phyloP scores from a whole-genome alignment of 1,140 invertebrate genomes.

The Lepidurus couesii region DNA sequence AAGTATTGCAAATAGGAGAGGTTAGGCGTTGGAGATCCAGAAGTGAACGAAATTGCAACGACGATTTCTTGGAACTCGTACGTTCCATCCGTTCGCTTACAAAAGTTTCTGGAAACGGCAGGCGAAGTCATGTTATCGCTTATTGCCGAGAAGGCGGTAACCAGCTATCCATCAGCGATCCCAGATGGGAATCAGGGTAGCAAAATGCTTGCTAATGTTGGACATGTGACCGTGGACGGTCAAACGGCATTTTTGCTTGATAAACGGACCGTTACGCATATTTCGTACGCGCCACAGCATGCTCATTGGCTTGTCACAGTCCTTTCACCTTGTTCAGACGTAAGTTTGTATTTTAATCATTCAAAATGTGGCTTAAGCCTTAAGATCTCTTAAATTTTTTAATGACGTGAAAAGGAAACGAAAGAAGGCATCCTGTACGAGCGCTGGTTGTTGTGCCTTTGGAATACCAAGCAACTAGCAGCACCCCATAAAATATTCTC shows the following conservation, averaged over 20 bases:
- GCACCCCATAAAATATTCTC: background rate
- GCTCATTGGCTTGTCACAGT: constrained; percentile 7
- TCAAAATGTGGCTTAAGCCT: no score
- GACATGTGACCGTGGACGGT: background rate
- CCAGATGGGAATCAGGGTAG: background rate
- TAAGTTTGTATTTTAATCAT: background rate
- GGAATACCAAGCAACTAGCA: background rate
- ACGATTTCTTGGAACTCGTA: background rate
- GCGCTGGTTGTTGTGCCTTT: background rate
- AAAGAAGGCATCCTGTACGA: background rate
- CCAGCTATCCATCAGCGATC: background rate
- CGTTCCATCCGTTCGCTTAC: background rate
- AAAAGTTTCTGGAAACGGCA: background rate
- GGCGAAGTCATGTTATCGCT: background rate
- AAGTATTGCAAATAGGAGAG: background rate
- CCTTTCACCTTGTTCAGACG: background rate
- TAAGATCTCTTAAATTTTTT: no score
- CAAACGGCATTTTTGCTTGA: background rate
- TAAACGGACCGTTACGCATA: background rate
- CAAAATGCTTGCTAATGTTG: background rate
- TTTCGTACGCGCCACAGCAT: background rate
- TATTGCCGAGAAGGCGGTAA: background rate
- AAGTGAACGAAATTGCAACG: background rate
- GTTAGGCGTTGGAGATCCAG: background rate
- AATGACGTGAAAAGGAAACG: background rate